phyloP scores from a whole-genome alignment of 1,140 invertebrate species.

The Papilio dardanus region DNA sequence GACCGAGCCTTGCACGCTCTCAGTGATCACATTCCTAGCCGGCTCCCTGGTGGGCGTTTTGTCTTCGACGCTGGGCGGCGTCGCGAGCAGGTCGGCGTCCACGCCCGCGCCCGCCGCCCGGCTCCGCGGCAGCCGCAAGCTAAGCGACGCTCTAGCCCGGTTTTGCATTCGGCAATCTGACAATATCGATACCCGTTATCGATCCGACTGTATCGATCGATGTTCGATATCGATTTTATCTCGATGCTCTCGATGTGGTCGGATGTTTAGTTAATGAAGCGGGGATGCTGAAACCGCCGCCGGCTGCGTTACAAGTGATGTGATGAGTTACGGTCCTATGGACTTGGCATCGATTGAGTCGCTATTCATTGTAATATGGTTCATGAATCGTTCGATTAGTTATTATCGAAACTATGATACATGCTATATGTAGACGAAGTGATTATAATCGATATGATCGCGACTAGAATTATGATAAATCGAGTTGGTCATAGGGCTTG shows the following conservation, averaged over 20 bases:
- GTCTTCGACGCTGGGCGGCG: slow-evolving; percentile 75
- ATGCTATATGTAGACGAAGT: not conserved
- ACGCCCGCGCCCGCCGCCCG: slow-evolving; percentile 68
- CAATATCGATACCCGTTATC: slow-evolving; percentile 27
- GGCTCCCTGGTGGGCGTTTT: slow-evolving; percentile 63
- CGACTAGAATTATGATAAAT: not conserved
- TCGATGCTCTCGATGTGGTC: slow-evolving; percentile 29
- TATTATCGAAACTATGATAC: not conserved
- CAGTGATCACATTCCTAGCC: slow-evolving; percentile 46
- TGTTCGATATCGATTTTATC: slow-evolving; percentile 31
- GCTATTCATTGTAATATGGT: slow-evolving; percentile 18
- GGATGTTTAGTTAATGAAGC: slow-evolving; percentile 53
- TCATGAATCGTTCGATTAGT: not conserved
- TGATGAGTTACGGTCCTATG: slow-evolving; percentile 28
- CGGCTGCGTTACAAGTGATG: slow-evolving; percentile 39
- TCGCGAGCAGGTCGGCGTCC: slow-evolving; percentile 67
- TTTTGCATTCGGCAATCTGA: slow-evolving; percentile 79
- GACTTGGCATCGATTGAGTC: slow-evolving; percentile 34
- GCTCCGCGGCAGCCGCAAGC: slow-evolving; percentile 73
- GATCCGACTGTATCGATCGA: slow-evolving; percentile 41
- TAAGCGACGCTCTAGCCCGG: slow-evolving; percentile 75
- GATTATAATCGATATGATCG: not conserved
- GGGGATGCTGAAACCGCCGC: slow-evolving; percentile 45
- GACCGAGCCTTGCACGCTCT: slow-evolving; percentile 48
- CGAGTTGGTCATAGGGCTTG: slow-evolving; percentile 16